These are phyloP conservation scores for Hafferia zeledoni DNA, from an alignment of 2,797 vertebrate species.

Conservation along the genomic window DNA sequence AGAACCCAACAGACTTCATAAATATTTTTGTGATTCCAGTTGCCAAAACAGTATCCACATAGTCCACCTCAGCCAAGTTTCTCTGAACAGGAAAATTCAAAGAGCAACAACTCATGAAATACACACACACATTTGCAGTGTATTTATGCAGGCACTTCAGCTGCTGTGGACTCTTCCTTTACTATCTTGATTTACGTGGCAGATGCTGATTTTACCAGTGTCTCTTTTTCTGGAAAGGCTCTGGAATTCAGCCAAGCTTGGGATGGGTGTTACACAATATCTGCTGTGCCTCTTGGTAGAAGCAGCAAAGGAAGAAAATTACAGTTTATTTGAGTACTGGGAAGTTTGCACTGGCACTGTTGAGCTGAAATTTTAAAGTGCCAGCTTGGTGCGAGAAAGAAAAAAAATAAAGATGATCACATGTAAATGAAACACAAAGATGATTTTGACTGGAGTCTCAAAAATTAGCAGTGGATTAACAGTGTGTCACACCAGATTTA, in stretches of 20 bases:
- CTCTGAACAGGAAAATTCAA: background rate
- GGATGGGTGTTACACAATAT: background rate
- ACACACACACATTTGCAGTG: background rate
- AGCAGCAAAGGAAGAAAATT: background rate
- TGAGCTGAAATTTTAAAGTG: background rate
- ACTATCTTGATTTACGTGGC: background rate
- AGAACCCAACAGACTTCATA: background rate
- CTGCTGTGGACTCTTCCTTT: background rate
- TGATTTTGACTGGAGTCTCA: background rate
- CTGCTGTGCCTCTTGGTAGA: background rate
- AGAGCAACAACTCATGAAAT: background rate
- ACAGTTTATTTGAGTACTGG: background rate
- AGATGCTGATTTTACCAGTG: background rate
- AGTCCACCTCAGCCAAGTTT: background rate
- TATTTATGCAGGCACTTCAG: background rate
- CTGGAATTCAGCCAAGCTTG: slow-evolving; percentile 2
- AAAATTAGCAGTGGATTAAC: background rate
- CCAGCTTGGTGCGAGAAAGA: background rate
- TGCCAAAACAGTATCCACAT: slow-evolving; percentile 14
- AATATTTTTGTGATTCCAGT: slow-evolving; percentile 15
- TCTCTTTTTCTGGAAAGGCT: background rate
- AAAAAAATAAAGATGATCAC: background rate
- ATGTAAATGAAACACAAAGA: background rate
- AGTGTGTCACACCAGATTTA: background rate
- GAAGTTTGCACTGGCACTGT: background rate